phyloP scores from a whole-genome alignment of 2,113 vertebrate species.

The Monarcha castaneiventris region DNA sequence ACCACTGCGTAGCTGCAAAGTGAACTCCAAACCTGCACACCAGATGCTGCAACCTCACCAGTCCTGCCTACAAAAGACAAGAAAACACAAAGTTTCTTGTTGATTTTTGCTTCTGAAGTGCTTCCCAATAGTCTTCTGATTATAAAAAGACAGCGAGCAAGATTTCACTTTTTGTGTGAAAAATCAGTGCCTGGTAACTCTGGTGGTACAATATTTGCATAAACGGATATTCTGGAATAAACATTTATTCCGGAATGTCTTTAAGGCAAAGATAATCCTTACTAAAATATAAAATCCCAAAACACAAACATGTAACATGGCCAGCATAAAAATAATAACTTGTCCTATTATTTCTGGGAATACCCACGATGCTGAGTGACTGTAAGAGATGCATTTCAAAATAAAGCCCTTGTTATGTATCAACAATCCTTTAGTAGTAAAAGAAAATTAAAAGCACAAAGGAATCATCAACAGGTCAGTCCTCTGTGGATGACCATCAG shows the following conservation, averaged over 20 bases:
- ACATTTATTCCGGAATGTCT: neutral
- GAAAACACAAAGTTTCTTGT: neutral
- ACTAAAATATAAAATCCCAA: neutral
- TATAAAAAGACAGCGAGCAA: neutral
- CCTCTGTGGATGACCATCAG: neutral
- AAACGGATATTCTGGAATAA: neutral
- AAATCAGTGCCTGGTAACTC: neutral
- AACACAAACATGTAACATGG: neutral
- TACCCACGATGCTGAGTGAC: neutral
- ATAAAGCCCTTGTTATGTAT: neutral
- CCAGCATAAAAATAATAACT: neutral
- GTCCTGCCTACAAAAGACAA: neutral
- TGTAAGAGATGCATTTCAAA: neutral
- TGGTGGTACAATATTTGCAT: neutral
- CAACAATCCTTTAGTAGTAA: neutral
- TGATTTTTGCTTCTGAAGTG: neutral
- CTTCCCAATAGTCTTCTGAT: neutral
- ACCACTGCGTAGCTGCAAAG: neutral
- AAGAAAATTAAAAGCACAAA: neutral
- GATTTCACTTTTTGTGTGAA: neutral
- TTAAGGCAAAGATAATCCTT: neutral
- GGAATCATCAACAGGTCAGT: fast-evolving
- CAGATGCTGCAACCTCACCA: neutral
- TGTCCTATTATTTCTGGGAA: neutral
- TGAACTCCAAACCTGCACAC: neutral